Base-by-base conservation (phyloP, 2,797 vertebrate species). In the Picus viridis region DNA sequence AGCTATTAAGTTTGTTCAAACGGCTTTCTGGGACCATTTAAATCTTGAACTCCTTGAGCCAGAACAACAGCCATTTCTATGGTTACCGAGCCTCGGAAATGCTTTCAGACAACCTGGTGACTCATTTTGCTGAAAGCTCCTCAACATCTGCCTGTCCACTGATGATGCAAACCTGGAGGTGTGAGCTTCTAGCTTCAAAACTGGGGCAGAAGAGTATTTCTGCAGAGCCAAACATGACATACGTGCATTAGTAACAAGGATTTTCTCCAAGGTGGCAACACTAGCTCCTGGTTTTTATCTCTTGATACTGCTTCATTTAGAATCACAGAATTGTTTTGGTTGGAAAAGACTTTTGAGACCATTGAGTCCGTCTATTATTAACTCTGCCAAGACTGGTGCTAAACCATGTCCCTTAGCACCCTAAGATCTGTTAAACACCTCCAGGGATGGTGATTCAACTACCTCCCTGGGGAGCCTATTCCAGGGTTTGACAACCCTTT, bases 121-220 rank as follows among this genome's bases (percentile, higher is more conserved):
- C 69, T 83, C 49, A 45, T 20, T 71, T 7, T 63, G 67, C 82
- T 78, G 67, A 86, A 81, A 72, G 69, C 62, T 70, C 75, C 63
- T 17, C 41, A 36, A 51, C 69, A 47, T 89, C 59, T 88, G 36
- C 6, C 70, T 56, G 70, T 86, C 76, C 53, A 47, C 32, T 65
- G 32, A 49, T 45, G 39, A 83, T 80, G 70, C 54, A 92, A 53
- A 90, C 34, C 41, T 58, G 72, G 43, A 76, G 75, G 58, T 76
- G 32, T 69, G 30, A 85, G 79, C 75, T 74, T 62, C 72, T 45
- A 47, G 24, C 80, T 86, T 84, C 74, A 92, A 67, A 95, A 91
- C 16, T 53, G 43, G 71, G 47, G 29, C 73, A 80, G 85, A 49
- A 36, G 32, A 54, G 14, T 34, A 59, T 72, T 86, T 86, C 29